A percentile compares a stretch with the other conserved stretches of the same genome.
These are phyloP conservation scores for Calliopsis andreniformis DNA, from an alignment of 1,140 invertebrate species.

Conservation along the genomic window DNA sequence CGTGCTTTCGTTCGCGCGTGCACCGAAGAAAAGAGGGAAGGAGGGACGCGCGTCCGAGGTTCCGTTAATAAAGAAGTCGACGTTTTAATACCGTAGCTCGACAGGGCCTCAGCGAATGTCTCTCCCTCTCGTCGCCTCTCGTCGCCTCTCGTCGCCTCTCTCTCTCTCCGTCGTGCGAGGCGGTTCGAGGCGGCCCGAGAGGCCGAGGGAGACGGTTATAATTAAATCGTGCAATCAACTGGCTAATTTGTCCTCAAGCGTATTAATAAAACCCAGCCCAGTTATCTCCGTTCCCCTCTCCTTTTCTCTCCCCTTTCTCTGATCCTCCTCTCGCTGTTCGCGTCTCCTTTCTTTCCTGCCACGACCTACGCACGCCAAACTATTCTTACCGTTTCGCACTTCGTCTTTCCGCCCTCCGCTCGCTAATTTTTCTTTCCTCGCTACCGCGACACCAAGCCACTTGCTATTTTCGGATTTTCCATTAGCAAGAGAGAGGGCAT, in stretches of 20 bases:
- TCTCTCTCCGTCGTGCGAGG: slow-evolving; percentile 20
- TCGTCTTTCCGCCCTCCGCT: slow-evolving; percentile 14
- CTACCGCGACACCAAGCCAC: background rate
- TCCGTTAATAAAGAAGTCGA: slow-evolving; percentile 79
- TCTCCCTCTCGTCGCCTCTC: slow-evolving; percentile 28
- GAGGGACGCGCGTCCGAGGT: slow-evolving; percentile 51
- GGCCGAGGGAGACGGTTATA: slow-evolving; percentile 69
- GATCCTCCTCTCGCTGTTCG: background rate
- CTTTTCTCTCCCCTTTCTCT: slow-evolving; percentile 5
- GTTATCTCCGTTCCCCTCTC: slow-evolving; percentile 41
- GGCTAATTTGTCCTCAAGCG: slow-evolving; percentile 80
- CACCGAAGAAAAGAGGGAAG: slow-evolving; percentile 37
- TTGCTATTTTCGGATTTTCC: slow-evolving; percentile 43
- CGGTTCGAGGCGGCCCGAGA: slow-evolving; percentile 50
- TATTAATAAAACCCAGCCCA: slow-evolving; percentile 79
- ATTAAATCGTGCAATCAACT: slow-evolving; percentile 80
- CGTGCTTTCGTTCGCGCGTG: slow-evolving; percentile 48
- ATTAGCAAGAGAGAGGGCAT: slow-evolving; percentile 3
- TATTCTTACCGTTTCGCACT: slow-evolving; percentile 66
- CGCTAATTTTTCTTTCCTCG: slow-evolving; percentile 48
- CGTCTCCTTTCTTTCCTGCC: slow-evolving; percentile 25
- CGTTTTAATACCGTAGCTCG: slow-evolving; percentile 76
- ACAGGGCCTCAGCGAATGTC: slow-evolving; percentile 68
- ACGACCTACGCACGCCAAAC: slow-evolving; percentile 49
- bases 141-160: slow-evolving; percentile 29